Evolutionary conservation across 1,140 invertebrate species (phyloP).

Genomic region (Drosophila ercepeae): DNA sequence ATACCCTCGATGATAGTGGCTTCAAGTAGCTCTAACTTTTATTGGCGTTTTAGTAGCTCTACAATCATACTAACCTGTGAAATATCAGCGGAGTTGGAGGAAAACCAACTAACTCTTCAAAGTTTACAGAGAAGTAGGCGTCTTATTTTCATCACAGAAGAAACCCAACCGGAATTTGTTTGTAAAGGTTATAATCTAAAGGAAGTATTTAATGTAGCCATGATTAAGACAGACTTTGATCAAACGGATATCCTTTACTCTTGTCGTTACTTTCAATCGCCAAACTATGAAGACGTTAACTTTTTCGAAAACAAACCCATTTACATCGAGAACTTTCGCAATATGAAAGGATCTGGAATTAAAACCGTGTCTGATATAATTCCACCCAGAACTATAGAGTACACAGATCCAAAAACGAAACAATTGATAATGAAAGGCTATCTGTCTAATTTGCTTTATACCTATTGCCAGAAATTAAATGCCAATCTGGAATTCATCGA

Average conservation of each 20-base stretch:
- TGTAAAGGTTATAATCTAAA: conserved; percentile 27
- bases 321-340: conserved; percentile 55
- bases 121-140: conserved; percentile 44
- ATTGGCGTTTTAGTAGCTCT: conserved; percentile 44
- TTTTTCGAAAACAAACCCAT: conserved; percentile 3
- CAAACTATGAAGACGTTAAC: conserved; percentile 15
- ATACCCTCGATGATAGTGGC: conserved; percentile 23
- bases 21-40: conserved; percentile 26
- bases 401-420: conserved; percentile 1
- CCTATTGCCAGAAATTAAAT: conserved; percentile 50
- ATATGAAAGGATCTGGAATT: conserved; percentile 45
- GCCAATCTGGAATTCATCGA: conserved; percentile 32
- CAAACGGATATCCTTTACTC: conserved; percentile 20
- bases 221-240: conserved; percentile 29
- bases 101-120: conserved; percentile 11
- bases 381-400: conserved; percentile 49
- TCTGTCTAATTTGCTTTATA: conserved; percentile 30
- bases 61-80: conserved; percentile 41
- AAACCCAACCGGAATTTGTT: background rate
- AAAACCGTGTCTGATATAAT: conserved; percentile 30
- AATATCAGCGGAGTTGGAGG: conserved; percentile 22
- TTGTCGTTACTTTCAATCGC: conserved; percentile 46
- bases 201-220: conserved; percentile 58
- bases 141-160: conserved; percentile 13
- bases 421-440: conserved; percentile 45